Evolutionary conservation across 1,140 invertebrate genomes (phyloP).

Genomic region (Lucilia sericata): DNA sequence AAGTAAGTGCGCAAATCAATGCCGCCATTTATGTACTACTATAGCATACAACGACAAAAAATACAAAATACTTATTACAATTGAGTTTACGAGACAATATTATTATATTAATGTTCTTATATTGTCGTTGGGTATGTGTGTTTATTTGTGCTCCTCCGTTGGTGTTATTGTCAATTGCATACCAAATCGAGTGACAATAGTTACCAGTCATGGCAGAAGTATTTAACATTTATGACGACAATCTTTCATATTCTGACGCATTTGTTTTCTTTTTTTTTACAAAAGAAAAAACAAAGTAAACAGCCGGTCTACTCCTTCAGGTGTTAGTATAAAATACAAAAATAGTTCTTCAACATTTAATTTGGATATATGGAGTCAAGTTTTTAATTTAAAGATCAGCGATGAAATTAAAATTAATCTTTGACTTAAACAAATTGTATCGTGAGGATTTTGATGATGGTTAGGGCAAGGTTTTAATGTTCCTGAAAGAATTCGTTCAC

Average conservation of each 20-base stretch:
- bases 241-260: constrained; percentile 1
- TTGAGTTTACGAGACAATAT: not conserved
- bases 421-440: too few relatives aligned
- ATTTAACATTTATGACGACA: not conserved
- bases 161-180: not conserved
- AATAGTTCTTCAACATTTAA: too few relatives aligned
- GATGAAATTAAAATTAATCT: too few relatives aligned
- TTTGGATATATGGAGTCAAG: too few relatives aligned
- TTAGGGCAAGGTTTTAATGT: too few relatives aligned
- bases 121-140: not conserved
- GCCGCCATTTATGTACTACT: constrained; percentile 12
- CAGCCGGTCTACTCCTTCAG: not conserved
- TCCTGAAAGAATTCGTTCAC: too few relatives aligned
- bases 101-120: not conserved
- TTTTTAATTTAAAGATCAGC: too few relatives aligned
- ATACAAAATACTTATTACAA: constrained; percentile 3
- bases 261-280: not conserved
- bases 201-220: not conserved
- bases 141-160: not conserved
- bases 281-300: not conserved
- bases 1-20: constrained; percentile 25
- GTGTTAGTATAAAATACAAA: not conserved
- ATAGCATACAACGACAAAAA: not conserved
- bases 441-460: too few relatives aligned
- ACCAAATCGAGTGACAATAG: not conserved